phyloP scores from a whole-genome alignment of 2,797 vertebrate species.

The Sebastes hubbsi region DNA sequence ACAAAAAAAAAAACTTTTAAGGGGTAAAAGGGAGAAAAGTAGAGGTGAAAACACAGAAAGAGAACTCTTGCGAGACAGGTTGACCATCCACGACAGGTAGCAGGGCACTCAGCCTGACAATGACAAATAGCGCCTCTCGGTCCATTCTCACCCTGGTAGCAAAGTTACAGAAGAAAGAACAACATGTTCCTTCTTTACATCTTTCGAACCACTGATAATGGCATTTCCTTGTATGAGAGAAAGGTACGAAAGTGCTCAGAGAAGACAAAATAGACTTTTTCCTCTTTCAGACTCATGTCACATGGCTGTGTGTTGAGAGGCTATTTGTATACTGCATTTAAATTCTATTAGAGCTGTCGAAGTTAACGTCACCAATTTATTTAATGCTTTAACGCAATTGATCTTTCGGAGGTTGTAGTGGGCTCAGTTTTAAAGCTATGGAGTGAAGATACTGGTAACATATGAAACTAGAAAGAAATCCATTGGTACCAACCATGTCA shows the following conservation, averaged over 20 bases:
- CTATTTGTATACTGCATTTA: background rate
- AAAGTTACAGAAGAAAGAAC: slow-evolving; percentile 57
- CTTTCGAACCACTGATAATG: slow-evolving; percentile 59
- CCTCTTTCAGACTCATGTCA: background rate
- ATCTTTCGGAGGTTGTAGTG: no score
- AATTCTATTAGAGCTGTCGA: no score
- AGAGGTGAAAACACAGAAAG: slow-evolving; percentile 17
- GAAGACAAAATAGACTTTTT: slow-evolving; percentile 2
- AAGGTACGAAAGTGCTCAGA: slow-evolving; percentile 21
- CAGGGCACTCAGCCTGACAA: slow-evolving; percentile 55
- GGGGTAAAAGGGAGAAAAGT: background rate
- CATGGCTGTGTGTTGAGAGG: background rate
- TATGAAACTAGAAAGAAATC: no score
- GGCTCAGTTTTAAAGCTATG: no score
- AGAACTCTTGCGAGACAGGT: slow-evolving; percentile 5
- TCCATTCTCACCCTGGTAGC: slow-evolving; percentile 64
- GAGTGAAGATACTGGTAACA: no score
- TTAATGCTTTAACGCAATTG: no score
- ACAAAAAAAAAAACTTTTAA: slow-evolving; percentile 10
- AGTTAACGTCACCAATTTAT: no score
- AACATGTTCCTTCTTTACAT: slow-evolving; percentile 61
- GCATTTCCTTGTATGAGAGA: slow-evolving; percentile 52
- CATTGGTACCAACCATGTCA: no score
- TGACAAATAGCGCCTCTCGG: slow-evolving; percentile 59
- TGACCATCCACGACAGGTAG: slow-evolving; percentile 40